Base-by-base conservation (phyloP, 2,113 vertebrate species). In the Labrus mixtus region DNA sequence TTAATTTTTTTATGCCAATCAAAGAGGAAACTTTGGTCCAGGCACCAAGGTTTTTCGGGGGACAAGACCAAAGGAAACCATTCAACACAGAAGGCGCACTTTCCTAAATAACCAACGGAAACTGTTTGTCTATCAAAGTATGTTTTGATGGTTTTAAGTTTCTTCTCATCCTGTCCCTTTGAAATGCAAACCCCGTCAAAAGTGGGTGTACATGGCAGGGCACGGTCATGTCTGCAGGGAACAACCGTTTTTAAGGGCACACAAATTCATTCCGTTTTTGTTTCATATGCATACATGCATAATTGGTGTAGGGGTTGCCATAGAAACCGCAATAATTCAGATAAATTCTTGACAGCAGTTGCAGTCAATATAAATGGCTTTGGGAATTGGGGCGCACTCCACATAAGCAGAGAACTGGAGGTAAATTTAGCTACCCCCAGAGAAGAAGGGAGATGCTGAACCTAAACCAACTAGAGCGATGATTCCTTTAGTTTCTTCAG, bases 311-410 rank as follows among this genome's bases (percentile, higher is more conserved):
- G 79, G 67, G 51, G 92, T 93, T 91, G 57, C 84, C 87, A 83
- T 86, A 60, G 92, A 84, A 93, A 94, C 91, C 39, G 68, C 83
- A 89, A 59, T 88, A 89, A 90, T 80, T 84, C 80, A 55, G 82
- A 89, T 90, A 85, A 91, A 90, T 89, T 91, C 86, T 76, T 87
- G 91, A 93, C 92, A 91, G 87, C 71, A 71, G 89, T 68, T 75
- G 71, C 87, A 87, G 91, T 88, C 87, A 50, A 81, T 92, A 94
- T 94, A 93, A 94, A 94, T 95, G 91, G 89, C 90, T 94, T 76
- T 92, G 92, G 94, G 93, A 94, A 89, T 91, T 93, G 88, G 91
- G 92, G 85, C 91, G 37, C 23, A 88, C 82, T 92, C 90, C 79
- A 93, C 75, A 91, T 91, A 90, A 72, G 80, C 87, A 77, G 82